Percentiles rank a stretch among this genome's conserved stretches.
Conservation (phyloP, 2,888 invertebrate genomes). For the Boloria euphrosyne region DNA sequence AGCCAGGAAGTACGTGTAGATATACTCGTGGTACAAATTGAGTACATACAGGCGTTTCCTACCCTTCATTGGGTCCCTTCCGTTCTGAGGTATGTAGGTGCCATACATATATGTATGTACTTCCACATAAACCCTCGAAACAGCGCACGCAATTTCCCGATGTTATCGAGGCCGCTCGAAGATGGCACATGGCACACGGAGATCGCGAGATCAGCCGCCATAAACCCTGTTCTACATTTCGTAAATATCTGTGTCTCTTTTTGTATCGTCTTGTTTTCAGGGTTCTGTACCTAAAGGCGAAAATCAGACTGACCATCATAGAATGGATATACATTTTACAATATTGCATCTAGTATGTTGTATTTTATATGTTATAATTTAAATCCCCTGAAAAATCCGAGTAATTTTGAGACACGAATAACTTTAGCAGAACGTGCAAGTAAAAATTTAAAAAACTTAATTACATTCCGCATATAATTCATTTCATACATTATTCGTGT, state of each 20-base stretch:
- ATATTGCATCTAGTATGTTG: too few species aligned
- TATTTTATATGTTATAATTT: too few species aligned
- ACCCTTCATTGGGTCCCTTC: constrained; percentile 10
- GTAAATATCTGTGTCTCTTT: too few species aligned
- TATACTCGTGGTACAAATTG: background rate
- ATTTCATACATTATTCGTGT: constrained; percentile 4
- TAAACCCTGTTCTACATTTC: too few species aligned
- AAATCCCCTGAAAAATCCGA: background rate
- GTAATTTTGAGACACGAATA: background rate
- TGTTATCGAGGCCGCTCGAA: constrained; percentile 14
- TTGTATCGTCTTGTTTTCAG: too few species aligned
- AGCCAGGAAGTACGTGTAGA: background rate
- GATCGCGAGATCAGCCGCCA: too few species aligned
- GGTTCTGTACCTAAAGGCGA: too few species aligned
- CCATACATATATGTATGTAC: background rate
- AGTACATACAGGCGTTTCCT: constrained; percentile 8
- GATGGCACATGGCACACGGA: background rate
- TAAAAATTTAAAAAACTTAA: constrained; percentile 12
- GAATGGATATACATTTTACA: too few species aligned
- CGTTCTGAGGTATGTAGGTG: background rate
- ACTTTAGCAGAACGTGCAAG: background rate
- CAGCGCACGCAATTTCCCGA: constrained; percentile 11
- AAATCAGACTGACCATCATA: too few species aligned
- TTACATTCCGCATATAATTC: constrained; percentile 11
- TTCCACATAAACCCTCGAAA: background rate